Percentiles rank a stretch among this genome's conserved stretches.
phyloP scores from a whole-genome alignment of 2,888 invertebrate species.

The Eurois occulta region DNA sequence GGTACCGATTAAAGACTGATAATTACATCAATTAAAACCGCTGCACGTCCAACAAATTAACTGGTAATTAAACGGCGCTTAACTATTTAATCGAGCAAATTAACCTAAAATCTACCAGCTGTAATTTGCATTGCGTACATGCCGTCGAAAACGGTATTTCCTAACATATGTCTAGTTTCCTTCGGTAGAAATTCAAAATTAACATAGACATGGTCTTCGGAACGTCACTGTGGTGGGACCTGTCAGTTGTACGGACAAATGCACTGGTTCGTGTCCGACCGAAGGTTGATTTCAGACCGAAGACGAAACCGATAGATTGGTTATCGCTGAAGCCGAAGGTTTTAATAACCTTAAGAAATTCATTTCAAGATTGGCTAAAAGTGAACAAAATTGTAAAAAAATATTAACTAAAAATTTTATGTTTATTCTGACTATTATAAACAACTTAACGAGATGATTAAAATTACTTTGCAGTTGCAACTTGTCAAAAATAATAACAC shows the following conservation, averaged over 20 bases:
- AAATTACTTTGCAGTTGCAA: too few species aligned
- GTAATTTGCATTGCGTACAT: conserved; percentile 61
- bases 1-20: conserved; percentile 13
- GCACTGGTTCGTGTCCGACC: conserved; percentile 57
- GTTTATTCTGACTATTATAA: not conserved
- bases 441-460: not conserved
- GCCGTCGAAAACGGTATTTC: conserved; percentile 67
- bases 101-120: conserved; percentile 59
- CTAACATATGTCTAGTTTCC: conserved; percentile 65
- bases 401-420: not conserved
- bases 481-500: not conserved
- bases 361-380: not conserved
- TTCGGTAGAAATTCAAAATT: conserved; percentile 78
- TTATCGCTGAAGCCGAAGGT: not conserved
- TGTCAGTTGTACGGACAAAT: conserved; percentile 69
- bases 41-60: conserved; percentile 50
- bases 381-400: too few species aligned
- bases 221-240: conserved; percentile 67
- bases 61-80: conserved; percentile 62
- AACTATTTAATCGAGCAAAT: conserved; percentile 49
- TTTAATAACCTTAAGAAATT: not conserved
- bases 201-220: conserved; percentile 73
- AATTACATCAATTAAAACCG: conserved; percentile 42
- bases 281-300: not conserved
- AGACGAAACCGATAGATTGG: not conserved